Evolutionary conservation across 2,113 vertebrate genomes (phyloP).

Genomic region (Ammodytes marinus): DNA sequence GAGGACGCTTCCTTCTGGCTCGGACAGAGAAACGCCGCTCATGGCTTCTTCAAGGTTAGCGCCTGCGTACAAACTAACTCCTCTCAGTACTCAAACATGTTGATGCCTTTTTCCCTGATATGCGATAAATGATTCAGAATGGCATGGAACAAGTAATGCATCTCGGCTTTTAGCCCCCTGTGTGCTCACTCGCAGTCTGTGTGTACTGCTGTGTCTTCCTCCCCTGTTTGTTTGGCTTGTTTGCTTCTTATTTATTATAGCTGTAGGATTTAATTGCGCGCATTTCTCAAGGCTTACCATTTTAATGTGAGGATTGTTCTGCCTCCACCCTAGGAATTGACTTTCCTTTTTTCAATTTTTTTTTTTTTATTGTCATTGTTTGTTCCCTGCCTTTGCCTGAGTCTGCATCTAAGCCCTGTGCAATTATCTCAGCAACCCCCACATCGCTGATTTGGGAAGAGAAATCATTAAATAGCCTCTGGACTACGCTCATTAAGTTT

Average conservation of each 20-base stretch:
- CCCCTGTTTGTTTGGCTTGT: slow-evolving; percentile 44
- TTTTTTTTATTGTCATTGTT: slow-evolving; percentile 67
- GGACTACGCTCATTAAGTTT: slow-evolving; percentile 76
- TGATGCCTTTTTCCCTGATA: slow-evolving; percentile 28
- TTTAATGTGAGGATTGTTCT: slow-evolving; percentile 62
- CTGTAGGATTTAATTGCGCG: slow-evolving; percentile 66
- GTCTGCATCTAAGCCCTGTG: slow-evolving; percentile 68
- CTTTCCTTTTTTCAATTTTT: not conserved
- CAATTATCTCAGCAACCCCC: slow-evolving; percentile 74
- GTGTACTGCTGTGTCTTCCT: slow-evolving; percentile 31
- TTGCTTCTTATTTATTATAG: slow-evolving; percentile 67
- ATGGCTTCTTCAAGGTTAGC: slow-evolving; percentile 94
- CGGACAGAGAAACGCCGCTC: slow-evolving; percentile 95
- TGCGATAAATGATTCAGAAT: slow-evolving; percentile 54
- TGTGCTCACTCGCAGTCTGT: slow-evolving; percentile 1
- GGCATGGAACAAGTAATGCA: slow-evolving; percentile 17
- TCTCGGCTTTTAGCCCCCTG: not conserved
- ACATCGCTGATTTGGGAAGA: slow-evolving; percentile 66
- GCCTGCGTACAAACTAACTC: not conserved
- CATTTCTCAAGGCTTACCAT: slow-evolving; percentile 63
- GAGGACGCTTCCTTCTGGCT: slow-evolving; percentile 93
- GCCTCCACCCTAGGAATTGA: slow-evolving; percentile 45
- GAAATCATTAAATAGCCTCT: slow-evolving; percentile 79
- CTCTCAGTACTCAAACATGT: slow-evolving; percentile 1
- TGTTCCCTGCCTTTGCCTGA: slow-evolving; percentile 56